Base-by-base conservation (phyloP, 2,888 invertebrate species). In the Nephrotoma appendiculata region DNA sequence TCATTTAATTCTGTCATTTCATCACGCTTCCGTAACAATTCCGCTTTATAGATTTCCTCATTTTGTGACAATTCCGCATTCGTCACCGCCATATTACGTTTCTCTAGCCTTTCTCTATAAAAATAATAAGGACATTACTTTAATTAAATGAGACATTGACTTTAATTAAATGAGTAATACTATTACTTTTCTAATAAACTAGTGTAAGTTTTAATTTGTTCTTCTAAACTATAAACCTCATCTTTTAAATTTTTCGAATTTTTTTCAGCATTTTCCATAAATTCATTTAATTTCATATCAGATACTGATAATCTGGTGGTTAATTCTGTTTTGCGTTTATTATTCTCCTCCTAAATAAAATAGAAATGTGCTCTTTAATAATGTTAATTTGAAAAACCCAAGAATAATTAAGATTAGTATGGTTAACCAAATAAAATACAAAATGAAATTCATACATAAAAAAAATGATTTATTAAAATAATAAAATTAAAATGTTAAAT, bases 1-100 rank as follows among this genome's bases (percentile, higher is more conserved):
- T 93, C 91, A 90, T 93, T 91, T 90, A 93, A 57, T 91, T 93
- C 89, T 93, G 91, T 88, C 90, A 91, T 85, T 90, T 93, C 91
- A 94, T 95, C 87, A 94, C 95, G 94, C 89, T 96, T 95, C 88
- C 94, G 93, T 31, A 95, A 93, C 90, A 95, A 93, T 89, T 96
- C 94, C 89, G 96, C 95, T 89, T 94, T 95, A 1, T 95, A 93
- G 89, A 96, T 93, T 90, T 96, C 96, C 89, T 96, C 94, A 88
- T 95, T 95, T 90, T 96, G 96, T 0, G 96, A 96, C 89, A 96
- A 95, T 91, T 96, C 95, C 1, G 96, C 96, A 90, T 96, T 97
- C 86, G 96, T 93, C 87, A 97, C 90, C 86, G 96, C 90, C 0
- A 95, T 95, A 2, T 95, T 94, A 89, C 96, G 95, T 89, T 96